Percentiles rank a stretch among this genome's conserved stretches.
phyloP scores from a whole-genome alignment of 2,888 invertebrate species.

The Nudaria mundana region DNA sequence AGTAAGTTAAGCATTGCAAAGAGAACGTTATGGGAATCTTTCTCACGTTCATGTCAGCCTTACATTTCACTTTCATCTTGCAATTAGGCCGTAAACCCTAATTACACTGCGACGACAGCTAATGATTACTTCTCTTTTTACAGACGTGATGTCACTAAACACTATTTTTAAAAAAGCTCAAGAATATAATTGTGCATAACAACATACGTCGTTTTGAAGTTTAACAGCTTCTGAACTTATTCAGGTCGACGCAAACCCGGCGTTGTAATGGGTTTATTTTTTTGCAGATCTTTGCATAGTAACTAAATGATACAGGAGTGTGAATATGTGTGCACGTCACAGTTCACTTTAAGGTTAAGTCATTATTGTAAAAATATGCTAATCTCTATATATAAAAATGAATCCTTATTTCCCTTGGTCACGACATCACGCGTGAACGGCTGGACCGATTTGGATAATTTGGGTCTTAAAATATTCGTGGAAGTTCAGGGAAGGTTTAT shows the following conservation, averaged over 20 bases:
- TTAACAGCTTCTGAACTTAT: background rate
- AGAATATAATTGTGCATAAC: background rate
- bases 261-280: too few species aligned
- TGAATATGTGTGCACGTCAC: too few species aligned
- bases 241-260: background rate
- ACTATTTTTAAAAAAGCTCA: background rate
- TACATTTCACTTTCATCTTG: conserved; percentile 59
- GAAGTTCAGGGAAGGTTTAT: too few species aligned
- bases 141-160: conserved; percentile 15
- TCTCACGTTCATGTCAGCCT: conserved; percentile 30
- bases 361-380: too few species aligned
- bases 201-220: background rate
- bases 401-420: too few species aligned
- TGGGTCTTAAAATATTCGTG: too few species aligned
- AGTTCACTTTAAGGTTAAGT: too few species aligned
- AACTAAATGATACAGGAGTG: too few species aligned
- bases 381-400: too few species aligned
- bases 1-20: conserved; percentile 1
- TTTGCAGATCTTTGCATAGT: too few species aligned
- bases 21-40: conserved; percentile 40
- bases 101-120: conserved; percentile 29
- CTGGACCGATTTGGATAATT: too few species aligned
- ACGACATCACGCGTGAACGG: too few species aligned
- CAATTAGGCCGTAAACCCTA: conserved; percentile 41
- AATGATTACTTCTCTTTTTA: conserved; percentile 41